These are phyloP conservation scores for Lepidocyrtinus sp. DNA, from an alignment of 2,888 invertebrate genomes.

Conservation along the genomic window DNA sequence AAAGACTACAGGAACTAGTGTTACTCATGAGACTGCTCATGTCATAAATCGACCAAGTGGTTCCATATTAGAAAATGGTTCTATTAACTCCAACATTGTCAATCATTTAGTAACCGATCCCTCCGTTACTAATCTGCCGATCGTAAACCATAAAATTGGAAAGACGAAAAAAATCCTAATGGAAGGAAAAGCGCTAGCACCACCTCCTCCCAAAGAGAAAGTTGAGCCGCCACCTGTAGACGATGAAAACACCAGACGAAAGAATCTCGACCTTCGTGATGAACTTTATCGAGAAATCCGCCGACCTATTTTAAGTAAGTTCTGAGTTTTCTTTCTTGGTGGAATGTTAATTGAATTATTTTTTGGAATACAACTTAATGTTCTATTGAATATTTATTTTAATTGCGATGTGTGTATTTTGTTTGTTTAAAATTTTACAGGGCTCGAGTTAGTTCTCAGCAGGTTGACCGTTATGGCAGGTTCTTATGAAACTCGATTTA, in stretches of 20 bases:
- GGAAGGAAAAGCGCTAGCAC: slow-evolving; percentile 26
- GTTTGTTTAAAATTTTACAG: slow-evolving; percentile 53
- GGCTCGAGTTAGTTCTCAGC: slow-evolving; percentile 64
- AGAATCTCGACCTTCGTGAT: slow-evolving; percentile 66
- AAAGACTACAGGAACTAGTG: neutral
- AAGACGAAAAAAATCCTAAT: slow-evolving; percentile 42
- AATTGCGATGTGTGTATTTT: neutral
- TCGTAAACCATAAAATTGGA: slow-evolving; percentile 37
- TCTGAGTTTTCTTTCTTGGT: neutral
- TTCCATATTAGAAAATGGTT: slow-evolving; percentile 46
- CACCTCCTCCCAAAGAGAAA: slow-evolving; percentile 19
- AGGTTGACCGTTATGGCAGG: slow-evolving; percentile 66
- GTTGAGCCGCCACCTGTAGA: slow-evolving; percentile 52
- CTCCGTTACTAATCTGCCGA: neutral
- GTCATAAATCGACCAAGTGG: slow-evolving; percentile 2
- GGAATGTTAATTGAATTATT: neutral
- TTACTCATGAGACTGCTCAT: slow-evolving; percentile 11
- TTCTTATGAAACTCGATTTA: slow-evolving; percentile 64
- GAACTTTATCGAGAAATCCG: slow-evolving; percentile 68
- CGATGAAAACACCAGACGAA: slow-evolving; percentile 62
- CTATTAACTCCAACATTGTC: neutral
- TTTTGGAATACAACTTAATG: neutral
- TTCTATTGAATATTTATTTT: slow-evolving; percentile 26
- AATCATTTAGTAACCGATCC: slow-evolving; percentile 35
- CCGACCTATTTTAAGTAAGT: slow-evolving; percentile 68